phyloP scores from a whole-genome alignment of 2,888 invertebrate species.

The Ctena decussata region DNA sequence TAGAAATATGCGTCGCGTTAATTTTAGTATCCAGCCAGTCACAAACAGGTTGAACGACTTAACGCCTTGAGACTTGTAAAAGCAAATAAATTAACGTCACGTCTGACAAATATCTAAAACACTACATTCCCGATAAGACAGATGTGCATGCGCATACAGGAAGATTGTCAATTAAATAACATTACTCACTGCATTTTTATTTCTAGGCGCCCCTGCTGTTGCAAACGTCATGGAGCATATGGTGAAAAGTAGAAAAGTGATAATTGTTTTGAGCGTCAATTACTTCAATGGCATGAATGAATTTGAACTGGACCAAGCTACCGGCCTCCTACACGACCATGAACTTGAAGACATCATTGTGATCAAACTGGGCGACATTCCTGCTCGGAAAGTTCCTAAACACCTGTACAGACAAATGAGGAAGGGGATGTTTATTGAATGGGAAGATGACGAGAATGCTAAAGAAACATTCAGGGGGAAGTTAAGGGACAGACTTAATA shows the following conservation, averaged over 20 bases:
- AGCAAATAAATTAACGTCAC: neutral
- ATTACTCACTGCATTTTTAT: neutral
- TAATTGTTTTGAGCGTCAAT: constrained; percentile 66
- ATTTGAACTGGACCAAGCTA: constrained; percentile 63
- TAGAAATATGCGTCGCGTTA: too few species aligned
- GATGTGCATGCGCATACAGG: too few species aligned
- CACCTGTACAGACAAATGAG: constrained; percentile 39
- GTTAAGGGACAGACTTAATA: constrained; percentile 26
- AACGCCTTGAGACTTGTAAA: neutral
- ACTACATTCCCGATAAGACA: too few species aligned
- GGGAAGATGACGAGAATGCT: constrained; percentile 61
- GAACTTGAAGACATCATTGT: constrained; percentile 61
- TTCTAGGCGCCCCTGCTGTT: constrained; percentile 42
- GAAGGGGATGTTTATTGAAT: constrained; percentile 59
- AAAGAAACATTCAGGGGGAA: constrained; percentile 53
- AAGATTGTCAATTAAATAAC: too few species aligned
- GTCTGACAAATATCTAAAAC: too few species aligned
- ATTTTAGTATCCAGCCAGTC: too few species aligned
- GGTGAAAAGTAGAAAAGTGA: constrained; percentile 55
- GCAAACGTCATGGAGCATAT: constrained; percentile 65
- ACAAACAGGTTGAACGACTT: neutral
- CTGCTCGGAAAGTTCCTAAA: constrained; percentile 56
- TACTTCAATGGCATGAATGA: constrained; percentile 60
- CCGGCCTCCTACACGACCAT: constrained; percentile 33
- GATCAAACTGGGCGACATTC: constrained; percentile 59